Conservation (phyloP, 1,140 invertebrate species). For the Nephila pilipes region DNA sequence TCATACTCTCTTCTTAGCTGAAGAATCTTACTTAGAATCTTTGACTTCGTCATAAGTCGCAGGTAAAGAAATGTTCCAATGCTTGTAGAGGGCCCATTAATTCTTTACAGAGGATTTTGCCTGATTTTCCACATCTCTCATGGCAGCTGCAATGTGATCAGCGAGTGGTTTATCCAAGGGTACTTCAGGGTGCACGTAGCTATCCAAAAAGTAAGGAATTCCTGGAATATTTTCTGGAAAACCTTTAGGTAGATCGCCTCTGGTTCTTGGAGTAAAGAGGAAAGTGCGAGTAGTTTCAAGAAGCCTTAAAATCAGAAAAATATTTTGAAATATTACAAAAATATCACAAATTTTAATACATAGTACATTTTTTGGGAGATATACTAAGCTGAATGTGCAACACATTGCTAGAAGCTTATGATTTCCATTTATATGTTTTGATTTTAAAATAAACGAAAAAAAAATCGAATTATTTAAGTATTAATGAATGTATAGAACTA, state of each 20-base stretch:
- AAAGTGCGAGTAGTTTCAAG: conserved; percentile 89
- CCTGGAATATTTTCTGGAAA: conserved; percentile 89
- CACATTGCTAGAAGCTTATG: no score
- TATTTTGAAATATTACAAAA: not conserved
- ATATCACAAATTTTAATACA: no score
- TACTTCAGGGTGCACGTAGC: conserved; percentile 88
- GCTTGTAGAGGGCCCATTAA: not conserved
- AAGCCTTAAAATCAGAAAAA: conserved; percentile 84
- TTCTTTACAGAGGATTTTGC: not conserved
- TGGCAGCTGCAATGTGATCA: conserved; percentile 75
- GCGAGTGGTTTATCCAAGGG: conserved; percentile 34
- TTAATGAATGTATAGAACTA: no score
- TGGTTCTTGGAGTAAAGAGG: conserved; percentile 87
- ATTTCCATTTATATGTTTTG: no score
- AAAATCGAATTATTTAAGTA: no score
- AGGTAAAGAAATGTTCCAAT: not conserved
- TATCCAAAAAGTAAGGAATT: conserved; percentile 92
- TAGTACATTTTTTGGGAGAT: no score
- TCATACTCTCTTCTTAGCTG: not conserved
- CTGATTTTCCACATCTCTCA: conserved; percentile 42
- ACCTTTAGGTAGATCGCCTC: conserved; percentile 90
- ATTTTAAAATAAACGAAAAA: no score
- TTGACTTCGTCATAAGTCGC: not conserved
- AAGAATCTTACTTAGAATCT: not conserved
- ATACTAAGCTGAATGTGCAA: no score